Conservation (phyloP, 2,113 vertebrate species). For the Cyanoliseus patagonus region DNA sequence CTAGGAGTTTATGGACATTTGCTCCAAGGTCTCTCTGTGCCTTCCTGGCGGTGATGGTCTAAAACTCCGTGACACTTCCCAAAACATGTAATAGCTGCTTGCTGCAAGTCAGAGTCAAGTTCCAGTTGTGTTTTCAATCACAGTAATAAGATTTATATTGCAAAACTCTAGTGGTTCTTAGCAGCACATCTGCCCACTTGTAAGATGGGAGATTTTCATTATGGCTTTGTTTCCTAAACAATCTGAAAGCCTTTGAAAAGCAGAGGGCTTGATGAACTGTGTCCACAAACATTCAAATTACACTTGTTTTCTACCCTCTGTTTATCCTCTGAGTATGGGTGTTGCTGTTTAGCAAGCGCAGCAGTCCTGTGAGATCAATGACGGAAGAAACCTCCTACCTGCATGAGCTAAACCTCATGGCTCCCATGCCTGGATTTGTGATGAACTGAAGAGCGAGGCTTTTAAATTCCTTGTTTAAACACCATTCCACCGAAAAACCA, state of each 20-base stretch:
- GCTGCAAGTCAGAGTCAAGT: background rate
- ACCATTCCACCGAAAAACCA: background rate
- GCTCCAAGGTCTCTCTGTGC: background rate
- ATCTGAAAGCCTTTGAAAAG: slow-evolving; percentile 27
- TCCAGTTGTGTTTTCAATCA: background rate
- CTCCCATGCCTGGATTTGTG: background rate
- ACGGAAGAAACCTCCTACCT: background rate
- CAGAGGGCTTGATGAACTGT: slow-evolving; percentile 6
- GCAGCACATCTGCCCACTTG: background rate
- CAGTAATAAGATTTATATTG: background rate
- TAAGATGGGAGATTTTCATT: background rate
- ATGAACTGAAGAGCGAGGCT: background rate
- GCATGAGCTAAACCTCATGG: background rate
- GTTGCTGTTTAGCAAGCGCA: background rate
- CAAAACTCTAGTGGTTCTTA: background rate
- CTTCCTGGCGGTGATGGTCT: background rate
- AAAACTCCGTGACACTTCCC: background rate
- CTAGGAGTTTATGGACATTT: background rate
- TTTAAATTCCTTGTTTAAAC: background rate
- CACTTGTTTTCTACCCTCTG: background rate
- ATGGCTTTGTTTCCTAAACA: slow-evolving; percentile 47
- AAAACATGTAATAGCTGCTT: background rate
- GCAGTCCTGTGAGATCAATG: background rate
- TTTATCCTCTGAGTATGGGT: background rate
- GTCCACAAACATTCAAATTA: slow-evolving; percentile 20